phyloP scores from a whole-genome alignment of 1,140 invertebrate species.

The Micrasema minimum region DNA sequence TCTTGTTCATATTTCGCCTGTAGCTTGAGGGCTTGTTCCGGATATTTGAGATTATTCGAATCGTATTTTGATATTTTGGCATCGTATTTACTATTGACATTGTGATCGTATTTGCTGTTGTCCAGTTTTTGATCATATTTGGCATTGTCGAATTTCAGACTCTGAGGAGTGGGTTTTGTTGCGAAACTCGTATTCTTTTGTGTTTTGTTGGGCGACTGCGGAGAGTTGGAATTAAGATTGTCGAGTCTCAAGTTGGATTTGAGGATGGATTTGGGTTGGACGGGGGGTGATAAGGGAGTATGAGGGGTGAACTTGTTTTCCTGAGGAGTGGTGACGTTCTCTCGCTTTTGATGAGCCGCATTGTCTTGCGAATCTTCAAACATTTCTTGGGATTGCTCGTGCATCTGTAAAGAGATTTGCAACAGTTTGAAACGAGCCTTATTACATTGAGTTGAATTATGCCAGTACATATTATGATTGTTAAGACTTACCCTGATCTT shows the following conservation, averaged over 20 bases:
- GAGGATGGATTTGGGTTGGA: slow-evolving; percentile 64
- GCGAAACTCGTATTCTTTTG: slow-evolving; percentile 54
- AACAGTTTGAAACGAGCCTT: neutral
- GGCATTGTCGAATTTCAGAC: slow-evolving; percentile 50
- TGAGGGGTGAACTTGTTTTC: slow-evolving; percentile 53
- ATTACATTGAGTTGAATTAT: neutral
- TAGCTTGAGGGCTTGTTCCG: slow-evolving; percentile 36
- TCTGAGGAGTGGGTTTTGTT: slow-evolving; percentile 50
- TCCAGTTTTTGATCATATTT: slow-evolving; percentile 46
- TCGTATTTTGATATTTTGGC: slow-evolving; percentile 39
- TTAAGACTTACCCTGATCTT: slow-evolving; percentile 62
- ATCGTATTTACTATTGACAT: slow-evolving; percentile 49
- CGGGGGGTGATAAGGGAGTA: slow-evolving; percentile 55
- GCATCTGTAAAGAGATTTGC: slow-evolving; percentile 19
- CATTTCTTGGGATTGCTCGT: slow-evolving; percentile 16
- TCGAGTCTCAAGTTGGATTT: slow-evolving; percentile 66
- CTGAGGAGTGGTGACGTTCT: slow-evolving; percentile 51
- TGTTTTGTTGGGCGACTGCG: slow-evolving; percentile 55
- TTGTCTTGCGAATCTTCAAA: slow-evolving; percentile 27
- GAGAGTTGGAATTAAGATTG: slow-evolving; percentile 68
- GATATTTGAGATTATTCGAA: slow-evolving; percentile 40
- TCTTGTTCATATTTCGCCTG: slow-evolving; percentile 49
- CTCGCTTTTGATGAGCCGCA: slow-evolving; percentile 34
- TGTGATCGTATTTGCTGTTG: slow-evolving; percentile 48
- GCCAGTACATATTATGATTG: too few species aligned